phyloP scores from a whole-genome alignment of 2,797 vertebrate genomes.

The Brachyalestes nurse region DNA sequence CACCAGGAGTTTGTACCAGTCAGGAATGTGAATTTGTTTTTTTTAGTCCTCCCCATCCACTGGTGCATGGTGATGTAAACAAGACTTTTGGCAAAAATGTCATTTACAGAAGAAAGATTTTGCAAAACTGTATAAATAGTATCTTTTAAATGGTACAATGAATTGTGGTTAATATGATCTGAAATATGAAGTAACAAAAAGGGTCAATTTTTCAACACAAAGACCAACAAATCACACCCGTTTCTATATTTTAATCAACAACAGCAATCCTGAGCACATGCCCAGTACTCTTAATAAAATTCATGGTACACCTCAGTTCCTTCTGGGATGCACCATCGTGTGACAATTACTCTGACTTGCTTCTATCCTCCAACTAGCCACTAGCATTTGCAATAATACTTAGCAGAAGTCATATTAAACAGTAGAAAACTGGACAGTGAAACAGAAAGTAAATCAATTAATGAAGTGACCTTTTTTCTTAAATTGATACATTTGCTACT shows the following conservation, averaged over 20 bases:
- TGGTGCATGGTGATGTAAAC: too few species aligned
- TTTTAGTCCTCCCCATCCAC: too few species aligned
- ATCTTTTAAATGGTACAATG: too few species aligned
- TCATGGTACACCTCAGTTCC: slow-evolving; percentile 16
- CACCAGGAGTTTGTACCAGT: too few species aligned
- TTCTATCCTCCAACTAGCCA: not conserved
- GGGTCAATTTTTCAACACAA: too few species aligned
- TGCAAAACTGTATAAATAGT: too few species aligned
- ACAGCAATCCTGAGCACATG: not conserved
- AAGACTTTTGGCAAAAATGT: too few species aligned
- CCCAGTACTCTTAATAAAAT: slow-evolving; percentile 2
- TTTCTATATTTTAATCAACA: slow-evolving; percentile 29
- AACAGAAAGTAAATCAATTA: not conserved
- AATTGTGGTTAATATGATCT: too few species aligned
- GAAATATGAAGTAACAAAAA: not conserved
- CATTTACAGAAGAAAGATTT: too few species aligned
- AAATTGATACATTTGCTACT: not conserved
- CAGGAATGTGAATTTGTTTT: too few species aligned
- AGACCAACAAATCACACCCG: slow-evolving; percentile 3
- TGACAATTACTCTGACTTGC: not conserved
- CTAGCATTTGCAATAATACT: not conserved
- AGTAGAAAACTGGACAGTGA: not conserved
- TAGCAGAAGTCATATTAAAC: not conserved
- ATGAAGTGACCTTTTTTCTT: not conserved
- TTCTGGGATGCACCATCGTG: not conserved